A percentile compares a stretch with the other conserved stretches of the same genome.
Conservation (phyloP, 2,113 vertebrate genomes). For the Crotalus tigris region DNA sequence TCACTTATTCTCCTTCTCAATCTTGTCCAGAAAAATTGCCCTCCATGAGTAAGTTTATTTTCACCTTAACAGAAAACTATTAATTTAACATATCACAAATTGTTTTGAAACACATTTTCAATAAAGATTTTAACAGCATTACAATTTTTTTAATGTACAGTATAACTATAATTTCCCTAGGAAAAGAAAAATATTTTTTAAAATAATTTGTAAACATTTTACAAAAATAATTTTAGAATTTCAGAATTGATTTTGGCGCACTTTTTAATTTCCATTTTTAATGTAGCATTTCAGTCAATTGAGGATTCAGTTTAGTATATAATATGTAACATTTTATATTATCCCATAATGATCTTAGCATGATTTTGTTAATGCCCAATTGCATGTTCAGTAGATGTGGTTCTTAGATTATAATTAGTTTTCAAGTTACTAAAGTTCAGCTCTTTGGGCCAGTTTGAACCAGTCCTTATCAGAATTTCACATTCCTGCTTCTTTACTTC, state of each 20-base stretch:
- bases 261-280: neutral
- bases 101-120: neutral
- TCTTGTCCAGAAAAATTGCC: slow-evolving; percentile 93
- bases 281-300: neutral
- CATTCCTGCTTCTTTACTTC: neutral
- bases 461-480: neutral
- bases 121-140: neutral
- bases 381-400: neutral
- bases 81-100: slow-evolving; percentile 2
- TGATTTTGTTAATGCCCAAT: neutral
- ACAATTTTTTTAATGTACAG: neutral
- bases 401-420: neutral
- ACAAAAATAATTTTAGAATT: neutral
- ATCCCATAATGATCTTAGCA: neutral
- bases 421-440: neutral
- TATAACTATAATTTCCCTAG: neutral
- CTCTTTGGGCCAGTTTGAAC: neutral
- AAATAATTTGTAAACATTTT: neutral
- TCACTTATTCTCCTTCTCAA: slow-evolving; percentile 87
- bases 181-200: neutral
- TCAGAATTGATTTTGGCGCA: neutral
- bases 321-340: neutral
- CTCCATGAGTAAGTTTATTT: slow-evolving; percentile 90
- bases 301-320: neutral
- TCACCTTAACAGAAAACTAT: slow-evolving; percentile 13